phyloP scores from a whole-genome alignment of 2,888 invertebrate species.

The Hermodice carunculata region DNA sequence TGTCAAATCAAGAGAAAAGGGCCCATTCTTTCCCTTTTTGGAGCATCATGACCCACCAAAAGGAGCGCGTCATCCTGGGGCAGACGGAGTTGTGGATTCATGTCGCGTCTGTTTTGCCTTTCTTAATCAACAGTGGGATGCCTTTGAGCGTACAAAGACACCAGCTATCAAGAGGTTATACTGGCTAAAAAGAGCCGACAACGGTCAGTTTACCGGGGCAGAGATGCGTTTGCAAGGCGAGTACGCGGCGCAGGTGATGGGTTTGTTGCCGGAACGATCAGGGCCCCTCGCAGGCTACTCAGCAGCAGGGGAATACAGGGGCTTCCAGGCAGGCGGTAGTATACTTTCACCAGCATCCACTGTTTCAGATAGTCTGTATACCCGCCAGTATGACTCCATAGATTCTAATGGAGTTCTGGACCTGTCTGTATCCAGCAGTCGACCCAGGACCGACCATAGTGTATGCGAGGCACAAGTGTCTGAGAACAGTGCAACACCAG shows the following conservation, averaged over 20 bases:
- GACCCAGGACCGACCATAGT: background rate
- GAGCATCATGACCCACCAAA: constrained; percentile 89
- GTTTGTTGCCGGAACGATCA: constrained; percentile 57
- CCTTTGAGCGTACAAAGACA: constrained; percentile 86
- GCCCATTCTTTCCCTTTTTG: constrained; percentile 90
- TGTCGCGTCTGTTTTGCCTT: constrained; percentile 90
- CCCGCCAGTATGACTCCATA: background rate
- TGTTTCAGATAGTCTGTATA: too few species aligned
- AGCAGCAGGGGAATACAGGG: constrained; percentile 1
- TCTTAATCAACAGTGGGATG: constrained; percentile 92
- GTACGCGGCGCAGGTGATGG: constrained; percentile 89
- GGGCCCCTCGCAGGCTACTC: constrained; percentile 5
- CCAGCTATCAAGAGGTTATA: constrained; percentile 90
- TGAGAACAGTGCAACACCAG: background rate
- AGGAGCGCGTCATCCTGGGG: constrained; percentile 72
- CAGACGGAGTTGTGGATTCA: constrained; percentile 75
- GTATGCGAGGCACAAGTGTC: background rate
- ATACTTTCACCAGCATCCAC: constrained; percentile 5
- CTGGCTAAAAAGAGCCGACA: constrained; percentile 92
- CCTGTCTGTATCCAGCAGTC: constrained; percentile 45
- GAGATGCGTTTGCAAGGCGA: constrained; percentile 88
- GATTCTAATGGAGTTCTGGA: constrained; percentile 51
- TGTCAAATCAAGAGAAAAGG: constrained; percentile 74
- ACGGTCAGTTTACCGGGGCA: constrained; percentile 81
- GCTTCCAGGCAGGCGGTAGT: background rate